Base-by-base conservation (phyloP, 1,140 invertebrate species). In the Drosophila azteca region DNA sequence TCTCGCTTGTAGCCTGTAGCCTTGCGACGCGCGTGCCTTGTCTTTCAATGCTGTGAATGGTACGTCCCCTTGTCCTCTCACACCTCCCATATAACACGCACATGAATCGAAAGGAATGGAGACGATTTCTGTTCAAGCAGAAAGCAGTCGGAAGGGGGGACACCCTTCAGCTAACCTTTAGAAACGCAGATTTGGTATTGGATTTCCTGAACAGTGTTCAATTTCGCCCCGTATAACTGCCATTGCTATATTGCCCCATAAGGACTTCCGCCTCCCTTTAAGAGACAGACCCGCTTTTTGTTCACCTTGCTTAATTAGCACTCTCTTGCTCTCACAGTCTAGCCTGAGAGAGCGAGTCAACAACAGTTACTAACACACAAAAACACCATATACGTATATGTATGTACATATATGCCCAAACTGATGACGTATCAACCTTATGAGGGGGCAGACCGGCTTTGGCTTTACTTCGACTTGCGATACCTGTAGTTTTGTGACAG, bases 381-480 rank as follows among this genome's bases (percentile, higher is more conserved):
- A 39, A 13, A 22, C 44, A 35, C 5, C 8, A 8, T 4, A 39
- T 13, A 13, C 35, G 4, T 39, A 6, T 15, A 6, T 1, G 4
- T n/a, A 11, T 1, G n/a, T 11, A 29, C 6, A 7, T 26, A 41
- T 65, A 22, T 79, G 44, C 22, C 62, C 64, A 78, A 78, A 87
- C 43, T 82, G 82, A 87, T 87, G 82, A 87, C 82, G 82, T 88
- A 81, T 55, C 57, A 46, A 46, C 39, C 54, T 65, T 71, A 59
- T 69, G 48, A 13, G 35, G 73, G 64, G 39, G 68, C 54, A 74
- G 44, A 58, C 49, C 61, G 55, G 52, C 72, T 69, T 39, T 60
- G 22, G 52, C 60, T 49, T 46, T 17, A 43, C 48, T 29, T 20
- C 11, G 46, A 26, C 7, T 41, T n/a, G 35, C 52, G 39, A 45